A percentile compares a stretch with the other conserved stretches of the same genome.
phyloP scores from a whole-genome alignment of 2,888 invertebrate species.

The Hirtodrosophila trivittata region DNA sequence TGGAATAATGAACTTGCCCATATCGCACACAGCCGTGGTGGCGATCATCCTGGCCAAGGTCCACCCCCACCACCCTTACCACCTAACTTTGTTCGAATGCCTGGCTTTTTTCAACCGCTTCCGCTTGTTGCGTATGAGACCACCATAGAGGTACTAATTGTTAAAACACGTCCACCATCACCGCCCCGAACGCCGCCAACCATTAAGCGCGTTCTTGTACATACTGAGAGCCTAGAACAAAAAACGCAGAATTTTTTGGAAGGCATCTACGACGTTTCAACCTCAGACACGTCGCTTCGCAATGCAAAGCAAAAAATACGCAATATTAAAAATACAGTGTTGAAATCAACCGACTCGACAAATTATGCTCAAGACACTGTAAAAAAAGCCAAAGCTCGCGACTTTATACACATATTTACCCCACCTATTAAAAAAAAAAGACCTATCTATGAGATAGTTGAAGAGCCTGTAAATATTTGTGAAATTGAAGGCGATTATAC shows the following conservation, averaged over 20 bases:
- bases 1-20: slow-evolving; percentile 80
- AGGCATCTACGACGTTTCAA: slow-evolving; percentile 80
- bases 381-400: slow-evolving; percentile 83
- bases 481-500: slow-evolving; percentile 72
- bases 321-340: slow-evolving; percentile 82
- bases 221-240: slow-evolving; percentile 83
- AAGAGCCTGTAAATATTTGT: slow-evolving; percentile 75
- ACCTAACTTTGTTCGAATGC: slow-evolving; percentile 82
- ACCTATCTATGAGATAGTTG: slow-evolving; percentile 83
- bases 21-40: slow-evolving; percentile 56
- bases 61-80: slow-evolving; percentile 78
- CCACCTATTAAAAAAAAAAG: slow-evolving; percentile 81
- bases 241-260: slow-evolving; percentile 83
- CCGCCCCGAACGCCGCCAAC: slow-evolving; percentile 81
- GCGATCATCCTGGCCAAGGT: slow-evolving; percentile 58
- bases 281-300: slow-evolving; percentile 81
- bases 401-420: slow-evolving; percentile 83
- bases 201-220: slow-evolving; percentile 82
- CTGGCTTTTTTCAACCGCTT: slow-evolving; percentile 84
- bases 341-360: slow-evolving; percentile 82
- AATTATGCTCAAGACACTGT: slow-evolving; percentile 84
- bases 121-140: slow-evolving; percentile 83
- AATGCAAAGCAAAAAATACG: slow-evolving; percentile 84
- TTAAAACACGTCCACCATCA: slow-evolving; percentile 81
- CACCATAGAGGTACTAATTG: slow-evolving; percentile 83